Evolutionary conservation across 1,140 invertebrate genomes (phyloP), one percentile per base, ranked within the genome.

Genomic region (Bacillus rossius): DNA sequence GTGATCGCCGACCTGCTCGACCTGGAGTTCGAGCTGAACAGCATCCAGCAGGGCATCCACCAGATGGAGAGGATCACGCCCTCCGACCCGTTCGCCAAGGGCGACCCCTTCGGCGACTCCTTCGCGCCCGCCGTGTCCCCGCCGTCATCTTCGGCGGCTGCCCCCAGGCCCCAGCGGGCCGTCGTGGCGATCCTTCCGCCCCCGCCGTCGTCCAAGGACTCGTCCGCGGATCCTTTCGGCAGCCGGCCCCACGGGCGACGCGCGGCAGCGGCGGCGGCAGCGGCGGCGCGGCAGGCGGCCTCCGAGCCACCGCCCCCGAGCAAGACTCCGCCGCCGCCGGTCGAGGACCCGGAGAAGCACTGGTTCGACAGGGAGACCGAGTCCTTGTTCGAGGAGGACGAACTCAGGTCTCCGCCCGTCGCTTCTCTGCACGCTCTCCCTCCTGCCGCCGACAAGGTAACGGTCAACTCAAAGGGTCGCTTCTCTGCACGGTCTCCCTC

Each of bases 21-120:
- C 76, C 77, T 98, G 58, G 93, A 98, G 72, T 88, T 92, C 70
- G 94, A 97, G 77, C 76, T 97, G 53, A 91, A 88, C 63, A 92
- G 87, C 50, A 80, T 98, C 63, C 87, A 96, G 72, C 84, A 93
- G 64, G 91, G 91, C 5, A 86, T 94, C 56, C 86, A 87, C 62
- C 89, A 93, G 70, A 89, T 93, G 81, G 89, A 92, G 69, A 84
- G 88, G 55, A 87, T 91, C 25, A 91, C 88, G 4, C 89, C 89
- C 5, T 88, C 86, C 14, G 83, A 85, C 69, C 74, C 61, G 34
- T 50, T 59, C n/a, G 42, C 76, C 2, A 75, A 70, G 60, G 81
- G 83, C 60, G 83, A 84, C 62, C 73, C 75, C 22, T 80, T 79
- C 60, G 77, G 75, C 34, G 89, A 92, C 74, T 91, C 88, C 8